These are phyloP conservation scores for Adela reaumurella DNA, from an alignment of 2,888 invertebrate species.

Conservation along the genomic window DNA sequence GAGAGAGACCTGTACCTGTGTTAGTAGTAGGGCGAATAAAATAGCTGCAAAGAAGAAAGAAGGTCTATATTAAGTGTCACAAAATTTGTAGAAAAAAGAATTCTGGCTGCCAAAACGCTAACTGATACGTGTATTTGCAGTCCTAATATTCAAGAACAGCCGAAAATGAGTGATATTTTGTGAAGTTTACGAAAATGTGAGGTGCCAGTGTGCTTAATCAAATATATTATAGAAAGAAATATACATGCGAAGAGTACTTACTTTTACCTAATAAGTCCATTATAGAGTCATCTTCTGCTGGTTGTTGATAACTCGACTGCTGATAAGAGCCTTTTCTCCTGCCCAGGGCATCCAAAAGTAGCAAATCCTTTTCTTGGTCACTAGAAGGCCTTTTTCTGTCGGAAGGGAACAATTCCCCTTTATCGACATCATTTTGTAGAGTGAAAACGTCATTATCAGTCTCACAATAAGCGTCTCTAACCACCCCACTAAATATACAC, in stretches of 20 bases:
- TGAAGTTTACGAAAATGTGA: too few relatives aligned
- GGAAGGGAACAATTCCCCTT: slow-evolving; percentile 20
- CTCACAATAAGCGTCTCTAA: slow-evolving; percentile 24
- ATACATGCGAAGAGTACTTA: slow-evolving; percentile 38
- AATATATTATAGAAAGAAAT: too few relatives aligned
- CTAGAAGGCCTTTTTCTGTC: slow-evolving; percentile 52
- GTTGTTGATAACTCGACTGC: neutral
- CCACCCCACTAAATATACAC: slow-evolving; percentile 19
- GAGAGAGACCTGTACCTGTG: too few relatives aligned
- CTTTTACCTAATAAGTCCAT: slow-evolving; percentile 84
- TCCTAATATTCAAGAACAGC: too few relatives aligned
- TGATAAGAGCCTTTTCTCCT: slow-evolving; percentile 58
- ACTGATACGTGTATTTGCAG: too few relatives aligned
- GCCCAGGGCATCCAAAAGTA: slow-evolving; percentile 69
- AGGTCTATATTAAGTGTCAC: too few relatives aligned
- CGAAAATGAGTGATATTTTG: too few relatives aligned
- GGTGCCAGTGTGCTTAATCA: too few relatives aligned
- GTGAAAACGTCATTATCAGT: slow-evolving; percentile 43
- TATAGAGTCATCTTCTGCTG: slow-evolving; percentile 65
- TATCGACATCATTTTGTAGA: slow-evolving; percentile 38
- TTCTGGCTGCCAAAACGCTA: too few relatives aligned
- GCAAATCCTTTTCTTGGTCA: slow-evolving; percentile 72
- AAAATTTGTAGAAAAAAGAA: too few relatives aligned
- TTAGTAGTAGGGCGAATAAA: too few relatives aligned
- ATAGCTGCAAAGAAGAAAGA: too few relatives aligned